A percentile compares a stretch with the other conserved stretches of the same genome.
These are phyloP conservation scores for Umimayanthus kanabou DNA, from an alignment of 92 coral and sea anemone genomes.

Conservation along the genomic window DNA sequence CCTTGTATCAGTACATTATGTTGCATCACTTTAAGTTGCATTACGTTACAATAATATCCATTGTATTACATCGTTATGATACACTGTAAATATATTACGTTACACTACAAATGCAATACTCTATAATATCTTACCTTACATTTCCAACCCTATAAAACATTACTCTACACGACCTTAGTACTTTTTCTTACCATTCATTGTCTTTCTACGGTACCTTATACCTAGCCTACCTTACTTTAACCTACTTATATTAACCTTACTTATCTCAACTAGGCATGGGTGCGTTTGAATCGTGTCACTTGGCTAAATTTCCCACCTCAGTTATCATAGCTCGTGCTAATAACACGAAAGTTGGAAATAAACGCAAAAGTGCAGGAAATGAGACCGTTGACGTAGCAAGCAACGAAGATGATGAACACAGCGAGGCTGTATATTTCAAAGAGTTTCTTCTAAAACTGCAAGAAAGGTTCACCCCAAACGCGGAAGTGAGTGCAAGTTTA, in stretches of 20 bases:
- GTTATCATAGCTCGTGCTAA: conserved; percentile 25
- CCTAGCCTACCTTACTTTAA: background rate
- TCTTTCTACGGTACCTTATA: background rate
- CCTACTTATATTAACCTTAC: background rate
- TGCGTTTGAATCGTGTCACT: conserved; percentile 27
- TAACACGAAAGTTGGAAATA: background rate
- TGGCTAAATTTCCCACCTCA: conserved; percentile 37
- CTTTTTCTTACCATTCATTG: too few species aligned
- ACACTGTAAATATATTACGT: background rate
- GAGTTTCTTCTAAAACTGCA: conserved; percentile 21
- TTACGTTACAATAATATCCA: too few species aligned
- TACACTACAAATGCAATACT: too few species aligned
- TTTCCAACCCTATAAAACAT: background rate
- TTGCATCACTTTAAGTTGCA: too few species aligned
- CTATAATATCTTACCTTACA: background rate
- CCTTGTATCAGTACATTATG: too few species aligned
- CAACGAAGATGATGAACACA: background rate
- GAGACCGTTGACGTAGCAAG: background rate
- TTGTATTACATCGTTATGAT: background rate
- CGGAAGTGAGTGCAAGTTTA: conserved; percentile 7
- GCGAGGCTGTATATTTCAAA: background rate
- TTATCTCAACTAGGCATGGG: conserved; percentile 20
- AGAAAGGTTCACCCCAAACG: background rate
- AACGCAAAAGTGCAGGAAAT: background rate
- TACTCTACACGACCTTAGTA: too few species aligned